These are phyloP conservation scores for Camponotus pennsylvanicus DNA, from an alignment of 1,140 invertebrate genomes.

Conservation along the genomic window DNA sequence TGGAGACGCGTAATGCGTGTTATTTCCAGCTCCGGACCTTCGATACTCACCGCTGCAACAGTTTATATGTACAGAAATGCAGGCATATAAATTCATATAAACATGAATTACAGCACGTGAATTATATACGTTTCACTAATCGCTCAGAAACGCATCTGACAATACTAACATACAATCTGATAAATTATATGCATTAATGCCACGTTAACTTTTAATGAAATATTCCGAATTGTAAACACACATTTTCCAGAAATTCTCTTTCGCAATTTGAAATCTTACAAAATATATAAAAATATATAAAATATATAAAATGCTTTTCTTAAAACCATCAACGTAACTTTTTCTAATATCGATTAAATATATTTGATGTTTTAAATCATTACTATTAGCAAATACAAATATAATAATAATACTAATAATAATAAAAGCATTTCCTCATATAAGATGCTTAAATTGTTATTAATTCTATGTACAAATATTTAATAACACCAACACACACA, in stretches of 20 bases:
- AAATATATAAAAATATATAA: too few relatives aligned
- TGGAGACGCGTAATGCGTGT: constrained; percentile 87
- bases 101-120: constrained; percentile 21
- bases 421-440: background rate
- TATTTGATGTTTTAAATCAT: background rate
- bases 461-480: background rate
- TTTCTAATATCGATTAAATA: background rate
- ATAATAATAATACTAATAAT: background rate
- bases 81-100: constrained; percentile 40
- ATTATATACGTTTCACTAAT: constrained; percentile 31
- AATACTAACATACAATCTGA: constrained; percentile 23
- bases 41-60: constrained; percentile 83
- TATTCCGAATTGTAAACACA: background rate
- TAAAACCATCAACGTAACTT: background rate
- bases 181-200: constrained; percentile 41
- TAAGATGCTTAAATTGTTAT: background rate
- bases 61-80: constrained; percentile 30
- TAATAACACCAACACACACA: background rate
- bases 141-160: background rate
- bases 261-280: background rate
- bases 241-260: constrained; percentile 2
- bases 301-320: background rate
- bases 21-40: constrained; percentile 87
- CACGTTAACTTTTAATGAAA: constrained; percentile 33
- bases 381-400: background rate